Percentiles rank a stretch among this genome's conserved stretches.
Evolutionary conservation across 2,888 invertebrate genomes (phyloP).

Genomic region (Erebia ligea): DNA sequence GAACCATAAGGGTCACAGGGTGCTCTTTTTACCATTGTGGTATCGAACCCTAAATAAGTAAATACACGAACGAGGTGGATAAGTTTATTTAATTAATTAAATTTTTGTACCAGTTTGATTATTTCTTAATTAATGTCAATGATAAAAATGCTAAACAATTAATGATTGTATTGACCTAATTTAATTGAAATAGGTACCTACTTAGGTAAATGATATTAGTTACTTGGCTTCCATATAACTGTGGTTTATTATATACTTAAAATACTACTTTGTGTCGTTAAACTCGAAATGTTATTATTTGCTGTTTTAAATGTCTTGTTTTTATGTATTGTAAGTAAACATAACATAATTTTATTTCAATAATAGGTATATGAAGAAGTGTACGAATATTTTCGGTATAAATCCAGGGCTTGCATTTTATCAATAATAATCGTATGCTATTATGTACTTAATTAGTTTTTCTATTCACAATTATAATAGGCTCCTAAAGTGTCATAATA

Average conservation of each 20-base stretch:
- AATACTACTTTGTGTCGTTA: too few relatives aligned
- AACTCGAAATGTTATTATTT: not conserved
- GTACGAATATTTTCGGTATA: not conserved
- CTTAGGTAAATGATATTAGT: too few relatives aligned
- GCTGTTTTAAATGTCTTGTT: not conserved
- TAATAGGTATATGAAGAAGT: not conserved
- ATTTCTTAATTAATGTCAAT: not conserved
- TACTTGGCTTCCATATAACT: not conserved
- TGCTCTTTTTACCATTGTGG: too few relatives aligned
- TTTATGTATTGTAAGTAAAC: conserved; percentile 5
- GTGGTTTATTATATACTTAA: not conserved
- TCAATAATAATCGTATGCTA: too few relatives aligned
- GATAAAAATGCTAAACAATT: conserved; percentile 10
- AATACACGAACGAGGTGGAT: too few relatives aligned
- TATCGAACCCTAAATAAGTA: too few relatives aligned
- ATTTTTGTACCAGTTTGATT: not conserved
- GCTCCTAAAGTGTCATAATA: too few relatives aligned
- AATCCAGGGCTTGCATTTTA: not conserved
- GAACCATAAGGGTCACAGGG: too few relatives aligned
- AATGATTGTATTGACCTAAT: not conserved
- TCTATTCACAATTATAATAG: too few relatives aligned
- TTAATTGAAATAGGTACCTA: not conserved
- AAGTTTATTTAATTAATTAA: not conserved
- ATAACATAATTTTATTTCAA: not conserved
- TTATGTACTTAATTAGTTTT: too few relatives aligned